Conservation (phyloP, 1,140 invertebrate genomes). For the Chrysopa pallens region DNA sequence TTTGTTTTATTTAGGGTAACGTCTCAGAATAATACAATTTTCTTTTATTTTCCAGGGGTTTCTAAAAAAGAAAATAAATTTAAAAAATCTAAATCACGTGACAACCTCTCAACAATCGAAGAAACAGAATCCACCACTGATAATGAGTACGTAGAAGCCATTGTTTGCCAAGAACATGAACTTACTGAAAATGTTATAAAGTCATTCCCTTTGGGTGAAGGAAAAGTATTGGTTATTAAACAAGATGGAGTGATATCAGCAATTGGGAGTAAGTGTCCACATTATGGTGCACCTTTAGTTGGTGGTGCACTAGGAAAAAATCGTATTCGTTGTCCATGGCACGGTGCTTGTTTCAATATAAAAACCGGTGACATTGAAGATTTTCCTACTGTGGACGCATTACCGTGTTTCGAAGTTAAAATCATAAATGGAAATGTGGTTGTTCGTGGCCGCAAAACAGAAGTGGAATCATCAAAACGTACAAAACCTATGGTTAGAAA, state of each 20-base stretch:
- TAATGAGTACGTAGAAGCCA: slow-evolving; percentile 36
- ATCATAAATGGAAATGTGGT: slow-evolving; percentile 44
- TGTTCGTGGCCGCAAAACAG: slow-evolving; percentile 42
- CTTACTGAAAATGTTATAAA: slow-evolving; percentile 78
- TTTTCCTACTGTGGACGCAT: slow-evolving; percentile 73
- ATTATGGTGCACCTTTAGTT: slow-evolving; percentile 74
- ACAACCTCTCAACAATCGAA: too few relatives aligned
- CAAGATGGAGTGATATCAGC: slow-evolving; percentile 66
- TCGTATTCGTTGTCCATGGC: slow-evolving; percentile 81
- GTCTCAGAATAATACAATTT: too few relatives aligned
- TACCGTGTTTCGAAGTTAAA: slow-evolving; percentile 64
- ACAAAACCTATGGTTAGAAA: slow-evolving; percentile 37
- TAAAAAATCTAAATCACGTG: too few relatives aligned
- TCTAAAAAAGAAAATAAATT: too few relatives aligned
- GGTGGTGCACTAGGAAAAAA: slow-evolving; percentile 73
- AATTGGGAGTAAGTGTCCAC: slow-evolving; percentile 76
- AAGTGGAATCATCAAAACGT: slow-evolving; percentile 40
- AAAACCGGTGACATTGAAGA: slow-evolving; percentile 87
- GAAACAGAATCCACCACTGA: slow-evolving; percentile 2
- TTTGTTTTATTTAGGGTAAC: too few relatives aligned
- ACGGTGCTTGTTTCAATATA: slow-evolving; percentile 88
- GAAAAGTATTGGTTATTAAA: slow-evolving; percentile 58
- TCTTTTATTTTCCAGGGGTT: too few relatives aligned
- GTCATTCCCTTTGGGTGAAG: slow-evolving; percentile 50
- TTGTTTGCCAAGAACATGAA: slow-evolving; percentile 58